phyloP scores from a whole-genome alignment of 2,888 invertebrate genomes.

The Epsilonema sp. region DNA sequence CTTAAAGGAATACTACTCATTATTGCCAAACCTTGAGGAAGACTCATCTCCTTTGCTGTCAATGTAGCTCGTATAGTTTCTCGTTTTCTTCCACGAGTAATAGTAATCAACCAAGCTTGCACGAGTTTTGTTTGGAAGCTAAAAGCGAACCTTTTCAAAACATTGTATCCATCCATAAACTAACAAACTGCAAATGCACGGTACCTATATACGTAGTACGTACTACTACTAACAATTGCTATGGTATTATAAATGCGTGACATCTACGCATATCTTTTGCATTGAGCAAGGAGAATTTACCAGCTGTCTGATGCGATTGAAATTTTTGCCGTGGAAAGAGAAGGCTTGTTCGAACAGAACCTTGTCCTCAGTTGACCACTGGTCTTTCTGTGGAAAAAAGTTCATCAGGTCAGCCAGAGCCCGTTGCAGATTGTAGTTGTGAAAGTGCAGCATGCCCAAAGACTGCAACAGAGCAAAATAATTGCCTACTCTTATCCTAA shows the following conservation, averaged over 20 bases:
- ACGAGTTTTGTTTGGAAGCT: slow-evolving; percentile 91
- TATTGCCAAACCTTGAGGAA: too few relatives aligned
- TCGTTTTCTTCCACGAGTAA: slow-evolving; percentile 83
- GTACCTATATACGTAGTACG: too few relatives aligned
- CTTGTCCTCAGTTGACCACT: slow-evolving; percentile 95
- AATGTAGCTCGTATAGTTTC: background rate
- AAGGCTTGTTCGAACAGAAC: slow-evolving; percentile 93
- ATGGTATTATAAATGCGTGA: too few relatives aligned
- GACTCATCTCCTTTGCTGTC: background rate
- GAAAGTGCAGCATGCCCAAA: slow-evolving; percentile 91
- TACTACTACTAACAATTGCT: too few relatives aligned
- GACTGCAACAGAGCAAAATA: too few relatives aligned
- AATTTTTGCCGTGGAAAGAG: slow-evolving; percentile 92
- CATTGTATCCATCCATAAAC: too few relatives aligned
- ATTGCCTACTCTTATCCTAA: too few relatives aligned
- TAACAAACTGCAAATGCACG: too few relatives aligned
- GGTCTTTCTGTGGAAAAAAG: slow-evolving; percentile 89
- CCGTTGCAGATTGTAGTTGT: slow-evolving; percentile 77
- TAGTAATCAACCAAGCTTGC: slow-evolving; percentile 88
- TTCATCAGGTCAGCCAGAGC: slow-evolving; percentile 82
- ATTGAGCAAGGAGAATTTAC: too few relatives aligned
- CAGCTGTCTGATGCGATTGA: slow-evolving; percentile 90
- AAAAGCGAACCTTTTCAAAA: slow-evolving; percentile 8
- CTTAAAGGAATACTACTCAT: too few relatives aligned
- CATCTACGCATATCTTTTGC: too few relatives aligned